Conservation (phyloP, 2,113 vertebrate species). For the Gobiocypris rarus region DNA sequence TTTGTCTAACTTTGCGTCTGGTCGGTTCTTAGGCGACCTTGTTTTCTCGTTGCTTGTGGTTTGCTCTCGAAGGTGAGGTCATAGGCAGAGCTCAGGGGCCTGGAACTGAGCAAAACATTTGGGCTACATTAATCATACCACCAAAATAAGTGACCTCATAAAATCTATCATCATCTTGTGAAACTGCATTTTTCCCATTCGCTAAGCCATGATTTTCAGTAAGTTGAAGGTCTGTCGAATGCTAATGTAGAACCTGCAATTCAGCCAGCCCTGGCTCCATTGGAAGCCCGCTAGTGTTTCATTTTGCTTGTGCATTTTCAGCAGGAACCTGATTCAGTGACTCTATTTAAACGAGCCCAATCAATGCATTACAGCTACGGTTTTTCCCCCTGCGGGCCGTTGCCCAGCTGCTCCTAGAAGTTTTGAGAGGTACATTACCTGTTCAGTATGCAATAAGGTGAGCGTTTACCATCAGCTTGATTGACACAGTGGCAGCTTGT, state of each 20-base stretch:
- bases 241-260: slow-evolving; percentile 9
- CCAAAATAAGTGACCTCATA: slow-evolving; percentile 74
- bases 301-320: slow-evolving; percentile 24
- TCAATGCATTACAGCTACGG: not conserved
- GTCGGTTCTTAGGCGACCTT: slow-evolving; percentile 67
- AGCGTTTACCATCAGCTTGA: slow-evolving; percentile 41
- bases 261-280: not conserved
- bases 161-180: slow-evolving; percentile 68
- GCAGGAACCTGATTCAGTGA: not conserved
- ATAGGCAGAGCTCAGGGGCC: slow-evolving; percentile 71
- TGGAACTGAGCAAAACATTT: slow-evolving; percentile 65
- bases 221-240: slow-evolving; percentile 38
- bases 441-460: slow-evolving; percentile 43
- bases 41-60: slow-evolving; percentile 70
- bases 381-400: not conserved
- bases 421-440: slow-evolving; percentile 31
- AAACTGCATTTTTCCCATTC: slow-evolving; percentile 9
- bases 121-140: slow-evolving; percentile 66
- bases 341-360: slow-evolving; percentile 18
- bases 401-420: slow-evolving; percentile 33
- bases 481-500: slow-evolving; percentile 59
- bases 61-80: slow-evolving; percentile 75
- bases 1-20: slow-evolving; percentile 62
- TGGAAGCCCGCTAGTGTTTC: slow-evolving; percentile 14
- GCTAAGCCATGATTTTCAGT: slow-evolving; percentile 45